Evolutionary conservation across 2,888 invertebrate genomes (phyloP).

Genomic region (Eupithecia centaureata): DNA sequence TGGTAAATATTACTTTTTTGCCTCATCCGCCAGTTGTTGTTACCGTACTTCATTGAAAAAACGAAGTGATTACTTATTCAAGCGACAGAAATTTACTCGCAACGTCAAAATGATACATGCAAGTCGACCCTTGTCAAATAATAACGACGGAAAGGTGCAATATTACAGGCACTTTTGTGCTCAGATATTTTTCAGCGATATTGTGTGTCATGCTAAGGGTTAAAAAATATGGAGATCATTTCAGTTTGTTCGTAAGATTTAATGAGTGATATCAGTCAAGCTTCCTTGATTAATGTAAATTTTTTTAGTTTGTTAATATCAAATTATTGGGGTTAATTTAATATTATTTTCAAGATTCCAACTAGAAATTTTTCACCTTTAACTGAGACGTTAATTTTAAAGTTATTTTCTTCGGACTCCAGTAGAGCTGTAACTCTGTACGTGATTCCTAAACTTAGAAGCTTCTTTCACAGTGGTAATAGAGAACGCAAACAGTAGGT

Average conservation of each 20-base stretch:
- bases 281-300: too few relatives aligned
- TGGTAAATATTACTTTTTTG: not conserved
- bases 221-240: constrained; percentile 2
- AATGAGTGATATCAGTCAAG: not conserved
- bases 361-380: constrained; percentile 41
- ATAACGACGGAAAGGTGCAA: constrained; percentile 69
- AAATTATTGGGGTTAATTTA: constrained; percentile 11
- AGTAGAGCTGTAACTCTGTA: constrained; percentile 51
- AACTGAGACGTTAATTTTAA: constrained; percentile 44
- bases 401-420: constrained; percentile 49
- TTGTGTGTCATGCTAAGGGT: not conserved
- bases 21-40: not conserved
- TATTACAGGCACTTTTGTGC: constrained; percentile 63
- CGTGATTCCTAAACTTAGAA: constrained; percentile 57
- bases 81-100: constrained; percentile 75
- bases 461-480: constrained; percentile 48
- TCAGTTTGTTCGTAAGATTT: not conserved
- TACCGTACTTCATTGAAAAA: not conserved
- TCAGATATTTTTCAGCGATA: constrained; percentile 35
- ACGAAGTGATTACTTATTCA: constrained; percentile 73
- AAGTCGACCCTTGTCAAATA: constrained; percentile 78
- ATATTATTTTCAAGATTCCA: constrained; percentile 40
- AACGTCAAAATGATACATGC: constrained; percentile 79
- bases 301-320: too few relatives aligned
- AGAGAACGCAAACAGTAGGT: constrained; percentile 12